These are phyloP conservation scores for Pipistrellus pipistrellus DNA, from an alignment of 2,797 vertebrate species.

Conservation along the genomic window DNA sequence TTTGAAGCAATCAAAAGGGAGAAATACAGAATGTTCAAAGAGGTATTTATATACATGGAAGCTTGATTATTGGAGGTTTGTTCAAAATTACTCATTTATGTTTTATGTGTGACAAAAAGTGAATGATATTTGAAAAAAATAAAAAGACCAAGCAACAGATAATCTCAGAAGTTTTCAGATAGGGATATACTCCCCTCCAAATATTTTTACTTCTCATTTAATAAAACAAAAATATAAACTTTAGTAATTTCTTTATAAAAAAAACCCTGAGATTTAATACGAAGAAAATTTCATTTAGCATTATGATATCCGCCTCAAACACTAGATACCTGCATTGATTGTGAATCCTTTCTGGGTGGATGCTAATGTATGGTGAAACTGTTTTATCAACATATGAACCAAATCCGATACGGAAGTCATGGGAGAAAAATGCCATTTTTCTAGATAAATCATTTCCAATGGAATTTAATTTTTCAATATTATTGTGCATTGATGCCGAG, in stretches of 20 bases:
- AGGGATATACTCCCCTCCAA: not conserved
- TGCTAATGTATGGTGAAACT: constrained; percentile 97
- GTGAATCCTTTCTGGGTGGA: constrained; percentile 96
- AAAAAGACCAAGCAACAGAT: not conserved
- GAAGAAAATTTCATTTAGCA: not conserved
- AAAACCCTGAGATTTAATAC: not conserved
- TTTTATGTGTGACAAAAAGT: constrained; percentile 35
- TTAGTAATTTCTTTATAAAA: constrained; percentile 3
- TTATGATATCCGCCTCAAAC: not conserved
- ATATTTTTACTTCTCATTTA: constrained; percentile 69
- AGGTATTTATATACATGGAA: not conserved
- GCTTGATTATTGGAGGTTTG: not conserved
- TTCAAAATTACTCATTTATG: not conserved
- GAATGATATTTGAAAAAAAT: constrained; percentile 40
- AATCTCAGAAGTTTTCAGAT: not conserved
- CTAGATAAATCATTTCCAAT: constrained; percentile 95
- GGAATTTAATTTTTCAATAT: constrained; percentile 96
- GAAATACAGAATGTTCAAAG: constrained; percentile 9
- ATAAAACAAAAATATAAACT: constrained; percentile 54
- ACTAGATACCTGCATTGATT: constrained; percentile 96
- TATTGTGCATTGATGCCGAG: constrained; percentile 97
- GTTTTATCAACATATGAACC: constrained; percentile 99
- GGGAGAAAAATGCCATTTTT: constrained; percentile 95
- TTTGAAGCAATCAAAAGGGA: not conserved
- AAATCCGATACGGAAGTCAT: constrained; percentile 96